Evolutionary conservation across 2,797 vertebrate genomes (phyloP), one percentile per base, ranked within the genome.

Genomic region (Cossypha heuglini): DNA sequence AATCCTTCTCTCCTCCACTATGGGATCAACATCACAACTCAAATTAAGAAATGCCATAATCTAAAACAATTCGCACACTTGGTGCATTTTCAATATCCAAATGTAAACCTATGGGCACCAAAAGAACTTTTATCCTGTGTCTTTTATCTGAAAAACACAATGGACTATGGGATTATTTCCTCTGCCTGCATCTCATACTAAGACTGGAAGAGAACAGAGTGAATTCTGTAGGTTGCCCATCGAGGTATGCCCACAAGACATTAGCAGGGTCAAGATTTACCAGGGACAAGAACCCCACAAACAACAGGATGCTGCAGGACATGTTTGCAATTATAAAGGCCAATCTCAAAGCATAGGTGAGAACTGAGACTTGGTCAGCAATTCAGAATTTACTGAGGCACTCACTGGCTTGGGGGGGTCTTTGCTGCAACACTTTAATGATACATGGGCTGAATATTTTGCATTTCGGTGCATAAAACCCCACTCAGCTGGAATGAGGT

Each of bases 401-500:
- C 29, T 84, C 37, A 20, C 9, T 68, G 71, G n/a, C 46, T 90
- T 86, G 43, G 3, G 67, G 67, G 35, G 63, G n/a, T 42, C 43
- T 84, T 86, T 90, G 58, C 79, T 94, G 63, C 43, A 84, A 59
- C 51, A 16, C 38, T 90, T 91, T 17, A 66, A 80, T 37, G 73
- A 63, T 88, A 87, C 21, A 90, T 9, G 63, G 89, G 49, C 52
- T 74, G 77, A 76, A 83, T 88, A 78, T 79, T 93, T 76, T 79
- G 31, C n/a, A 19, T 93, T 93, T 96, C 54, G 71, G 14, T 33
- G 61, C 68, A 61, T 57, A 79, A 94, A 96, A 75, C 54, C 80
- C 71, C 64, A 22, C 40, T 94, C 76, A 86, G 68, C 25, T 33
- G 10, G 59, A 97, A 97, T 73, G 86, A 96, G 96, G 95, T 77